phyloP scores from a whole-genome alignment of 2,113 vertebrate genomes.

The Rhabdomys dilectus region DNA sequence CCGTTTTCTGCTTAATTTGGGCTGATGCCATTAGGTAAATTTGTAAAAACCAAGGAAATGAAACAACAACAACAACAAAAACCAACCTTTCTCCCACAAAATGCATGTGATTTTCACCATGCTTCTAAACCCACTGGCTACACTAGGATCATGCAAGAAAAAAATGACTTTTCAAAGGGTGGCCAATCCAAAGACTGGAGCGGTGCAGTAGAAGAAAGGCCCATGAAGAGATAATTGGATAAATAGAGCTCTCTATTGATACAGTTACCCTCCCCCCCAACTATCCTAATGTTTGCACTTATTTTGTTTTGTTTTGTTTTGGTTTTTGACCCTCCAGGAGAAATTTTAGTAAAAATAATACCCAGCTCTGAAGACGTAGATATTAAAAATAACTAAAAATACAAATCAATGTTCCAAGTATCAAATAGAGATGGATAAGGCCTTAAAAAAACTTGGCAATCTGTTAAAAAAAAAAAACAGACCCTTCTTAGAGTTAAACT shows the following conservation, averaged over 20 bases:
- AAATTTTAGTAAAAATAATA: neutral
- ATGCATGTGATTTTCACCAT: neutral
- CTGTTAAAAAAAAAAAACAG: neutral
- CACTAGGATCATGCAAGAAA: conserved; percentile 25
- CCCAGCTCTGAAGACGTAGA: neutral
- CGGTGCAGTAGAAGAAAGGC: neutral
- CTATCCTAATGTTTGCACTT: neutral
- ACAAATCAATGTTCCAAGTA: neutral
- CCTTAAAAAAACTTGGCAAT: conserved; percentile 34
- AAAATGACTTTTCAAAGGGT: conserved; percentile 39
- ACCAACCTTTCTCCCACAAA: neutral
- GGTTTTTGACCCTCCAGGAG: neutral
- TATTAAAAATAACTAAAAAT: neutral
- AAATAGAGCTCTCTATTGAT: neutral
- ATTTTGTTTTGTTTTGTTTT: neutral
- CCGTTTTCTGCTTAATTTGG: conserved; percentile 59
- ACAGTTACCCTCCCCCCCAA: neutral
- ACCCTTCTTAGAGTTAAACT: neutral
- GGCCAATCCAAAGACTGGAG: neutral
- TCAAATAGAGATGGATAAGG: neutral
- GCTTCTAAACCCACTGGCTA: neutral
- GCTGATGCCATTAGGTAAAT: conserved; percentile 4
- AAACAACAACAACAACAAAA: neutral
- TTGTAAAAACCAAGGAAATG: conserved; percentile 42
- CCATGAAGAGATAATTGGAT: neutral